Evolutionary conservation across 2,888 invertebrate species (phyloP).

Genomic region (Mythimna impura): DNA sequence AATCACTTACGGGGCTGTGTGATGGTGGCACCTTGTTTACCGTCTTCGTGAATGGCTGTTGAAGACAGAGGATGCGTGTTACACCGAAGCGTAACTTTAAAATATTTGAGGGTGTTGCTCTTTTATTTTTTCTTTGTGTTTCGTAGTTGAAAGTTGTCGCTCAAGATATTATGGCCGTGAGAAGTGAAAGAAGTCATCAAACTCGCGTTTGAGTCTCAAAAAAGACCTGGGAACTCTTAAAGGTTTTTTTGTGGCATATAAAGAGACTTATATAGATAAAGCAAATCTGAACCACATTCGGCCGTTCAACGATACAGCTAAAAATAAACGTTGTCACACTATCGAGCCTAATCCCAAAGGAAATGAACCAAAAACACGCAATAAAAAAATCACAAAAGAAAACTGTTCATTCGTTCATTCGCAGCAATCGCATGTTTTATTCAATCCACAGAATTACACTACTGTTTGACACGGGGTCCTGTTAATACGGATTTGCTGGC

Average conservation of each 20-base stretch:
- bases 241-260: no score
- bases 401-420: conserved; percentile 26
- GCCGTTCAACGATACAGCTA: neutral
- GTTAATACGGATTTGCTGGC: conserved; percentile 80
- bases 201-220: neutral
- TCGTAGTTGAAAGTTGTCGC: neutral
- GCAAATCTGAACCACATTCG: neutral
- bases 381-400: conserved; percentile 39
- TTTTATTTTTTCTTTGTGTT: neutral
- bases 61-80: conserved; percentile 3
- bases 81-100: conserved; percentile 44
- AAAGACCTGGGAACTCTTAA: no score
- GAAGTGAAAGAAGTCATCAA: neutral
- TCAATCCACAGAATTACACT: conserved; percentile 55
- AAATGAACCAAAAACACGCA: conserved; percentile 7
- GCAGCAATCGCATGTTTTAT: conserved; percentile 35
- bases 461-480: conserved; percentile 70
- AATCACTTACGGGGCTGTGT: conserved; percentile 81
- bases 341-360: neutral
- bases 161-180: neutral
- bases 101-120: neutral
- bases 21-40: conserved; percentile 77
- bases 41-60: conserved; percentile 53
- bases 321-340: neutral
- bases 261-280: neutral